Conservation (phyloP, 2,797 vertebrate species). For the Lates japonicus region DNA sequence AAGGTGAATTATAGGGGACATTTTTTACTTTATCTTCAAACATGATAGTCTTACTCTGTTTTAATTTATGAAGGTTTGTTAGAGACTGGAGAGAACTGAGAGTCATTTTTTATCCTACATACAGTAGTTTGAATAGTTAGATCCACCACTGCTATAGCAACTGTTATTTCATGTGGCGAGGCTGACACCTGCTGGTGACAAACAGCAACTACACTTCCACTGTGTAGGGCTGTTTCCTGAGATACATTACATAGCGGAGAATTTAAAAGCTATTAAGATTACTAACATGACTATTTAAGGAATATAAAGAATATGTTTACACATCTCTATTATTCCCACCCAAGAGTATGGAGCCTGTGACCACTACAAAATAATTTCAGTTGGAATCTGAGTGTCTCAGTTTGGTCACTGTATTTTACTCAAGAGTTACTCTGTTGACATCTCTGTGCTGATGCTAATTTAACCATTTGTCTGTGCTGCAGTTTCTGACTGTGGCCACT, state of each 20-base stretch:
- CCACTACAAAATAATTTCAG: neutral
- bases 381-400: neutral
- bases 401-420: neutral
- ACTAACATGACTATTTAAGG: neutral
- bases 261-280: neutral
- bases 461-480: neutral
- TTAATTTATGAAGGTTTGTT: neutral
- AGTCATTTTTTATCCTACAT: neutral
- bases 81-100: neutral
- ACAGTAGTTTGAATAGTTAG: neutral
- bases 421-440: neutral
- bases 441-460: neutral
- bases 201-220: neutral
- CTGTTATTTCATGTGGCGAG: conserved; percentile 75
- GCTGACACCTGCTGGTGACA: conserved; percentile 87
- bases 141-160: neutral
- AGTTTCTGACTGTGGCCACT: neutral
- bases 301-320: neutral
- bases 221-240: neutral
- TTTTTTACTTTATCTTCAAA: neutral
- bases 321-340: neutral
- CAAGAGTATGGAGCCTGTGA: neutral
- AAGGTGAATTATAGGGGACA: neutral
- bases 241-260: neutral
- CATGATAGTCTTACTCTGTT: neutral